These are phyloP conservation scores for Iguana delicatissima DNA, from an alignment of 2,797 vertebrate species.

Conservation along the genomic window DNA sequence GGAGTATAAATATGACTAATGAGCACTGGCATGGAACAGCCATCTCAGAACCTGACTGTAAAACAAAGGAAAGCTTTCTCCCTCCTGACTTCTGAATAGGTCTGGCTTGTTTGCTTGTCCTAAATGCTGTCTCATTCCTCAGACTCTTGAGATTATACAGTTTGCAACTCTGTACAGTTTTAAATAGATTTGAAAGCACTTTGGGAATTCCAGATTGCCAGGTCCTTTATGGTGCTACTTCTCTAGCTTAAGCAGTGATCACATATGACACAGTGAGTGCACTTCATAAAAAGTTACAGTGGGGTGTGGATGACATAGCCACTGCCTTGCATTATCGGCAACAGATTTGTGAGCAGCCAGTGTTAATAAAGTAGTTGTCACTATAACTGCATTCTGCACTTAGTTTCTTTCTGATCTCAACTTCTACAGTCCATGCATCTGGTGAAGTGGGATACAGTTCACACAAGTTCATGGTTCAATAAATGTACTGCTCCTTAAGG, in stretches of 20 bases:
- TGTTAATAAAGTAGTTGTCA: no score
- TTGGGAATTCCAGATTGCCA: neutral
- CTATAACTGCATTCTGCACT: neutral
- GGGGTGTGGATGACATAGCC: neutral
- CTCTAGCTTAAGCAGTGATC: neutral
- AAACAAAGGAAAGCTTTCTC: neutral
- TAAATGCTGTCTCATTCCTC: neutral
- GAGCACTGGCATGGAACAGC: neutral
- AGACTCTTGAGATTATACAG: neutral
- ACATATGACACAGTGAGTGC: neutral
- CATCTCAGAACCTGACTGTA: neutral
- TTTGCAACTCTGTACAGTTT: neutral
- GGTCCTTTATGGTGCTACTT: neutral
- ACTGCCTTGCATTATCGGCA: neutral
- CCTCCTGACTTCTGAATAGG: neutral
- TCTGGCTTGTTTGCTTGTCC: neutral
- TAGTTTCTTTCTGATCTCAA: no score
- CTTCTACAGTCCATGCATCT: no score
- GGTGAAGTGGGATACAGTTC: no score
- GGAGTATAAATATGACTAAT: no score
- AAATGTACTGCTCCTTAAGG: no score
- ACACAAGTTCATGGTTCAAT: no score
- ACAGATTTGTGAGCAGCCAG: neutral
- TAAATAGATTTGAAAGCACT: neutral
- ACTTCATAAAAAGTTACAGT: neutral